Base-by-base conservation (phyloP, 2,113 vertebrate species). In the Forbesichthys agassizii region DNA sequence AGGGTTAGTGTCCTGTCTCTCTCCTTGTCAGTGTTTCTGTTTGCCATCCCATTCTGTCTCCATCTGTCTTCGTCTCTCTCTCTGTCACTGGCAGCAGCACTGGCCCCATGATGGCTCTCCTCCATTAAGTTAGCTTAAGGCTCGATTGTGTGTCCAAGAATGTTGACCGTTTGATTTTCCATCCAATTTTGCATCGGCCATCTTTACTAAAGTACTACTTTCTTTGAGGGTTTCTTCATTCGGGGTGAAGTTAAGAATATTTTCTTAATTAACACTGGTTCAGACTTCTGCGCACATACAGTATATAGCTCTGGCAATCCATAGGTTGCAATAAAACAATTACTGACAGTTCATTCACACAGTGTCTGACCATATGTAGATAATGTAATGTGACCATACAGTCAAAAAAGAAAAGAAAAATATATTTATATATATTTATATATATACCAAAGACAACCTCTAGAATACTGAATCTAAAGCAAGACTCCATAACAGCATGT, bases 111-210 rank as follows among this genome's bases (percentile, higher is more conserved):
- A 97, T 95, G 96, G 96, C 95, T 98, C 94, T 96, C 94, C 91
- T 94, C 96, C 94, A 90, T 91, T 93, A 95, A 90, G 79, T 94
- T 94, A 92, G 84, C 90, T 96, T 96, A 99, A 98, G 97, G 96
- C 96, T 96, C 85, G 85, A 94, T 94, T 90, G 89, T 94, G 94
- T 93, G 88, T 93, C 88, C 85, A 89, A 92, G 75, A 93, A 95
- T 92, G 92, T 83, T 14, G 11, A 79, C 56, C 57, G 73, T 64
- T 64, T 18, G 33, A 70, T 78, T 86, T 71, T 60, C 49, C 49
- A 3, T 52, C 49, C 36, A 42, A 8, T 8, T 42, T 8, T 42
- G 36, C 36, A 42, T 8, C 7, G 36, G 36, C 36, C 36, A 8
- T 42, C 36, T 8, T 42, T 42, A 42, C 5, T 42, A 42, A 42